Conservation (phyloP, 1,140 invertebrate species). For the Mactra quadrangularis region DNA sequence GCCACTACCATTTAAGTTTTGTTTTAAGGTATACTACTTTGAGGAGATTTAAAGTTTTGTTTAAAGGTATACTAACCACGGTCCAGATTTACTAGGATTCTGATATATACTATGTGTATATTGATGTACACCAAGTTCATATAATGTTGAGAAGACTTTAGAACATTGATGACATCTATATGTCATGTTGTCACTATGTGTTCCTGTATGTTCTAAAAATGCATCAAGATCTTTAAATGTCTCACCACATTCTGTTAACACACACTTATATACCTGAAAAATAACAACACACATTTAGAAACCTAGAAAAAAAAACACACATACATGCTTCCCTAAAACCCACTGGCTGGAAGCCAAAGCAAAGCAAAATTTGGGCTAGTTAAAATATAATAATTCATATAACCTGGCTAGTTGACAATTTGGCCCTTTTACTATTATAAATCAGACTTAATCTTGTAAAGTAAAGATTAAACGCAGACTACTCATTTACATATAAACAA, state of each 20-base stretch:
- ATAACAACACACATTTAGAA: slow-evolving; percentile 4
- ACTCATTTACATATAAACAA: too few species aligned
- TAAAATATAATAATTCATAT: too few species aligned
- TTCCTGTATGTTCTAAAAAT: slow-evolving; percentile 87
- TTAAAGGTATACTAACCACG: slow-evolving; percentile 84
- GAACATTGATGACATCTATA: slow-evolving; percentile 88
- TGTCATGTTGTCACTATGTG: slow-evolving; percentile 86
- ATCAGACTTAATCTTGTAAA: too few species aligned
- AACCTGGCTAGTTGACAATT: too few species aligned
- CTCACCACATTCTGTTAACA: slow-evolving; percentile 86
- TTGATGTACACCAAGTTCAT: slow-evolving; percentile 87
- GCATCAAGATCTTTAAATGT: slow-evolving; percentile 87
- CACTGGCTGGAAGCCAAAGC: too few species aligned
- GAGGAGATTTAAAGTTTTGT: too few species aligned
- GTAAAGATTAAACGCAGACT: too few species aligned
- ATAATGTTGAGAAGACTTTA: slow-evolving; percentile 86
- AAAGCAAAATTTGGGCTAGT: too few species aligned
- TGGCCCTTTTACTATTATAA: too few species aligned
- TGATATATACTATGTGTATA: slow-evolving; percentile 86
- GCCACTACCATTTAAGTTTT: too few species aligned
- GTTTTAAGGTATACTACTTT: too few species aligned
- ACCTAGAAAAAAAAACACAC: neutral
- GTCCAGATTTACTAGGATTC: slow-evolving; percentile 82
- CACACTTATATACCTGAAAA: slow-evolving; percentile 88
- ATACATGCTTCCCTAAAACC: too few species aligned